Base-by-base conservation (phyloP, 1,140 invertebrate species). In the Drepana arcuata region DNA sequence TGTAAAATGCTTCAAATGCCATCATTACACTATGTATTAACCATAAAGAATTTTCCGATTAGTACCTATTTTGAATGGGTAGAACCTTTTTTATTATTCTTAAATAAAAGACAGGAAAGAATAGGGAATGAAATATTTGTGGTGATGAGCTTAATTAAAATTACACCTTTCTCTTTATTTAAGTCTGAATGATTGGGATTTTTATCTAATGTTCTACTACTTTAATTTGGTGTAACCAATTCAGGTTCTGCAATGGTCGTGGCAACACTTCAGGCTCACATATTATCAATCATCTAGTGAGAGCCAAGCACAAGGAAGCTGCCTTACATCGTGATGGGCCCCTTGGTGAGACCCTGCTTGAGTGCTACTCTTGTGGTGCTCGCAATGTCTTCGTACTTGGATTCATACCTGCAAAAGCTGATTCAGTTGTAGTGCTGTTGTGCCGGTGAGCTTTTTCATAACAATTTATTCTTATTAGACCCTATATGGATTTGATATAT, bases 281-380 rank as follows among this genome's bases (percentile, higher is more conserved):
- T 63, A 99, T 99, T 45, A 95, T 99, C 43, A 99, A 99, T 80
- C 98, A 99, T 85, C 84, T 99, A 56, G 98, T 99, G 10, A 85
- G 98, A 54, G 96, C 97, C 11, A 98, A 99, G 70, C 97, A 99
- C 65, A 99, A 99, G 84, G 98, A 99, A 88, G 96, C 99, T 0
- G 98, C 96, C 1, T 86, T 99, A 2, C 98, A 99, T 67, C 93
- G 93, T 68, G 97, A 99, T 85, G 97, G 97, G 0, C 96, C 97
- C 10, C 85, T 99, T 0, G 97, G 98, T 13, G 98, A 99, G 83
- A 99, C 98, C 1, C 89, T 98, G 29, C 84, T 99, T 14, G 98
- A 99, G 81, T 99, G 98, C 77, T 99, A 99, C 79, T 97, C 96
- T 9, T 99, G 98, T 86, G 98, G 96, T 14, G 96, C 96, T 26